Evolutionary conservation across 1,140 invertebrate species (phyloP).

Genomic region (Drepana arcuata): DNA sequence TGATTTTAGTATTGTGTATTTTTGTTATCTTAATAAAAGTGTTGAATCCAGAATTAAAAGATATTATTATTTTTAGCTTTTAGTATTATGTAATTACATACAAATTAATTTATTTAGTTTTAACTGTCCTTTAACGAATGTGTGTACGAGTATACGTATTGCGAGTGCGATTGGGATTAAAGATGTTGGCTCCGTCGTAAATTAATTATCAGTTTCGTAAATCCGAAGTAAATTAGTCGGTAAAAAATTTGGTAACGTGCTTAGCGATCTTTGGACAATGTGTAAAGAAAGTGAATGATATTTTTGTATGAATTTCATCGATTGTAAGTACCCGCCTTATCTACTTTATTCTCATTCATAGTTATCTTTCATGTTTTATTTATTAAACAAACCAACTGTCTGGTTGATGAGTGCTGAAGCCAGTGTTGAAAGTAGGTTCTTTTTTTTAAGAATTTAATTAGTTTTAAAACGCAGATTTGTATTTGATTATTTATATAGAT

Average conservation of each 20-base stretch:
- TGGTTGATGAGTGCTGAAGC: too few relatives aligned
- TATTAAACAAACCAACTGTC: too few relatives aligned
- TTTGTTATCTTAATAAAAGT: constrained; percentile 58
- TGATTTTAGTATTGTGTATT: constrained; percentile 31
- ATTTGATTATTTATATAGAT: constrained; percentile 33
- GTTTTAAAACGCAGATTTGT: constrained; percentile 16
- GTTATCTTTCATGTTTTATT: too few relatives aligned
- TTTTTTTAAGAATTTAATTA: too few relatives aligned
- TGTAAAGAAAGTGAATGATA: constrained; percentile 62
- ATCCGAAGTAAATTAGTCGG: too few relatives aligned
- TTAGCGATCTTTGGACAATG: constrained; percentile 46
- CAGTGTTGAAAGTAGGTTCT: too few relatives aligned
- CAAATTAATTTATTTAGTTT: constrained; percentile 1
- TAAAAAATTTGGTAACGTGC: constrained; percentile 31
- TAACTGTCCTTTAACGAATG: too few relatives aligned
- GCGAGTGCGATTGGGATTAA: too few relatives aligned
- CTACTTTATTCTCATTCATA: too few relatives aligned
- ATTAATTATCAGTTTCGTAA: too few relatives aligned
- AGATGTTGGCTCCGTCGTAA: too few relatives aligned
- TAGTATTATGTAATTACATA: constrained; percentile 4
- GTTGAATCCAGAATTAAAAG: constrained; percentile 57
- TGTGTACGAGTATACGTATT: too few relatives aligned
- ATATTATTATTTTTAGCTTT: constrained; percentile 48
- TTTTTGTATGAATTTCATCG: constrained; percentile 62
- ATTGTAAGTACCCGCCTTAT: constrained; percentile 42